Evolutionary conservation across 2,113 vertebrate genomes (phyloP).

Genomic region (Fregetta grallaria): DNA sequence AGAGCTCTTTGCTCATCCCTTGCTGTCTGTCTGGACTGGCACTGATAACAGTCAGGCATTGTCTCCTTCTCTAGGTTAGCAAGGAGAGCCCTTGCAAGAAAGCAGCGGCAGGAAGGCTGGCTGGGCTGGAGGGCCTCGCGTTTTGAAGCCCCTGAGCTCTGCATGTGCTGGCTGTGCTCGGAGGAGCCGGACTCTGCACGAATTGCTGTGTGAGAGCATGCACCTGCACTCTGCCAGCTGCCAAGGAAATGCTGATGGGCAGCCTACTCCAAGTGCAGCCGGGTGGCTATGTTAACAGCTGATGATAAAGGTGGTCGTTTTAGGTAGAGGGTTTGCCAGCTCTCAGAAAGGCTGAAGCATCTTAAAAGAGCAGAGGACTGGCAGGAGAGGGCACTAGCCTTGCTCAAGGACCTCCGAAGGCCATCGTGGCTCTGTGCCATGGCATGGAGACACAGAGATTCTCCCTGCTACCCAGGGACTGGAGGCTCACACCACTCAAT

Average conservation of each 20-base stretch:
- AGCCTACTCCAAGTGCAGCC: background rate
- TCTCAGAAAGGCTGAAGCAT: background rate
- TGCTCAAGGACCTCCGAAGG: background rate
- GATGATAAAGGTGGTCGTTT: background rate
- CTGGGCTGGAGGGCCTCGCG: background rate
- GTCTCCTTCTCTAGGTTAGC: background rate
- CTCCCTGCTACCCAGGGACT: background rate
- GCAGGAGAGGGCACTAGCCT: background rate
- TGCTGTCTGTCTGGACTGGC: rapidly evolving
- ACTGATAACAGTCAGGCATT: no score
- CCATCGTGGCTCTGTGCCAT: rapidly evolving
- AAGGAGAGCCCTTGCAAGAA: background rate
- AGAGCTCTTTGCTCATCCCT: background rate
- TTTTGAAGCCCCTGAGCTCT: background rate
- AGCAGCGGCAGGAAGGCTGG: background rate
- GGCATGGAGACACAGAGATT: background rate
- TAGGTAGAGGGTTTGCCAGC: background rate
- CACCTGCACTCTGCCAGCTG: background rate
- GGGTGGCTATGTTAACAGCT: background rate
- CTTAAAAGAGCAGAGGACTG: background rate
- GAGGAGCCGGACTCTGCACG: background rate
- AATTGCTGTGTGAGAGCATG: background rate
- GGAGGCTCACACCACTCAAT: background rate
- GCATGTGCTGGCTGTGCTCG: background rate
- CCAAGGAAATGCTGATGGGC: background rate